A percentile compares a stretch with the other conserved stretches of the same genome.
These are phyloP conservation scores for Miniopterus natalensis DNA, from an alignment of 2,113 vertebrate species.

Conservation along the genomic window DNA sequence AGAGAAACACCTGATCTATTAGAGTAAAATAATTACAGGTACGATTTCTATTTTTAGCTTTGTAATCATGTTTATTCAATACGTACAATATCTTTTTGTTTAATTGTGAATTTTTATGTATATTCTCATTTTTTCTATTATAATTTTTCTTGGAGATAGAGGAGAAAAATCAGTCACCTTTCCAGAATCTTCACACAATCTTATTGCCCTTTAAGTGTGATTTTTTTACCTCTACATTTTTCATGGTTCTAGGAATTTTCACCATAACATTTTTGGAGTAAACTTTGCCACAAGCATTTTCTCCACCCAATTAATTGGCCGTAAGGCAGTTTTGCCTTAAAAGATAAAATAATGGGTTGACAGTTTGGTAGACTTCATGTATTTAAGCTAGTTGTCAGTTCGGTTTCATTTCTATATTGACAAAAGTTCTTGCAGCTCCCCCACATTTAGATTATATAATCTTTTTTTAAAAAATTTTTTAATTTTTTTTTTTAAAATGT, in stretches of 20 bases:
- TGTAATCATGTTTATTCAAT: neutral
- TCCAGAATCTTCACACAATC: conserved; percentile 14
- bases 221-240: neutral
- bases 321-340: neutral
- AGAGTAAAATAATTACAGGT: neutral
- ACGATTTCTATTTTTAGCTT: neutral
- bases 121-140: neutral
- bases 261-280: neutral
- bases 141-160: neutral
- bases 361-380: neutral
- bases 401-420: neutral
- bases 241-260: neutral
- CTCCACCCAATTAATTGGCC: neutral
- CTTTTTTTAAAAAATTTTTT: no score
- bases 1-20: conserved; percentile 32
- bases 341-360: neutral
- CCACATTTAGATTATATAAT: neutral
- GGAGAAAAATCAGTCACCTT: neutral
- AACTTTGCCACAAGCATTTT: neutral
- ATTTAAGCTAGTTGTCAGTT: neutral
- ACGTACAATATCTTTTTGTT: conserved; percentile 14
- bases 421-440: neutral
- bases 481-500: no score
- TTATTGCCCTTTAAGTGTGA: neutral
- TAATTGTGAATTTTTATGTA: conserved; percentile 47